Conservation (phyloP, 2,888 invertebrate species). For the Pyralis farinalis region DNA sequence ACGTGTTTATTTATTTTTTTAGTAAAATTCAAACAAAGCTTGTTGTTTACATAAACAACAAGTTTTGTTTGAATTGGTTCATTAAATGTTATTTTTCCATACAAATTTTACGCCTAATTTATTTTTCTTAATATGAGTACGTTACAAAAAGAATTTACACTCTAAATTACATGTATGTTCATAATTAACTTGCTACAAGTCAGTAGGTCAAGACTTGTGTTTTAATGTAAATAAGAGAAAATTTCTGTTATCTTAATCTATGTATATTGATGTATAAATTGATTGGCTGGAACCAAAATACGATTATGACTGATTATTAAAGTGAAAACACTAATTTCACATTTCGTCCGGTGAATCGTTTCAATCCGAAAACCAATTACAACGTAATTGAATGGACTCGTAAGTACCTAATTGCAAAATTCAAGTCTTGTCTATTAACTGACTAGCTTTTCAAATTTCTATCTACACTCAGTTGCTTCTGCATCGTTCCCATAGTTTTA, state of each 20-base stretch:
- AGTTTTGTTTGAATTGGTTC: too few species aligned
- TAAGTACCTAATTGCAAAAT: conserved; percentile 20
- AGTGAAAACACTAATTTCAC: conserved; percentile 8
- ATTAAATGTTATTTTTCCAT: too few species aligned
- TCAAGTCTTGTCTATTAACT: conserved; percentile 10
- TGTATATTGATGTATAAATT: conserved; percentile 15
- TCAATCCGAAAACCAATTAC: conserved; percentile 8
- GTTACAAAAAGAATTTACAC: too few species aligned
- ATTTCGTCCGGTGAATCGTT: conserved; percentile 7
- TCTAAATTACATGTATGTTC: too few species aligned
- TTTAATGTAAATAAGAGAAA: too few species aligned
- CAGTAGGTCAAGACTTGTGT: too few species aligned
- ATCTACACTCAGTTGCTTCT: conserved; percentile 13
- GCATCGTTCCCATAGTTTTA: conserved; percentile 26
- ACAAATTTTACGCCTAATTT: too few species aligned
- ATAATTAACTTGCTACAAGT: too few species aligned
- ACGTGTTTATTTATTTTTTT: too few species aligned
- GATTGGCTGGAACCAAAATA: conserved; percentile 12
- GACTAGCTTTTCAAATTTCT: conserved; percentile 13
- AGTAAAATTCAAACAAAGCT: too few species aligned
- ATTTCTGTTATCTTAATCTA: conserved; percentile 13
- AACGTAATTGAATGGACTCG: conserved; percentile 22
- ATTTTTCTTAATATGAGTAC: too few species aligned
- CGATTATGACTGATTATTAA: conserved; percentile 9
- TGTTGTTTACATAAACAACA: too few species aligned